Evolutionary conservation across 2,113 vertebrate species (phyloP), one percentile per base, ranked within the genome.

Genomic region (Pterocles burchelli): DNA sequence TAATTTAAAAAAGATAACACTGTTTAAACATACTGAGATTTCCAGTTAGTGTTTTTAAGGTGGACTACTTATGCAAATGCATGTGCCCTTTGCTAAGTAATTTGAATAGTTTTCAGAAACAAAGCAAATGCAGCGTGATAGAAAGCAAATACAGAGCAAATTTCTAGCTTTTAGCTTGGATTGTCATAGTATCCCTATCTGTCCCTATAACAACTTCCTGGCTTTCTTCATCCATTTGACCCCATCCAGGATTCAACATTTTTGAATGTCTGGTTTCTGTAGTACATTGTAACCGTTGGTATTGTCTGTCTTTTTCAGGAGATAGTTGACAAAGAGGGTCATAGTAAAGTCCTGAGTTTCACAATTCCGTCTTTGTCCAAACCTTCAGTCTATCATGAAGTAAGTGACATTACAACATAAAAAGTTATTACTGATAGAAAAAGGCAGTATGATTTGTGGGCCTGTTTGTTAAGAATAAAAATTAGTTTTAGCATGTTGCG

Each of bases 331-430:
- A 99, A 99, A 97, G 98, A 99, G 82, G 99, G 99, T 45, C 99
- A 99, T 89, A 99, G 98, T 97, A 99, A 99, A 98, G 97, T 99
- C 46, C 94, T 99, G 93, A 98, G 99, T 94, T 99, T 99, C 96
- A 99, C 99, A 3, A 98, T 99, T 97, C 99, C 99, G 2, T 99
- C 99, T 89, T 98, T 99, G 94, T 99, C 99, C 75, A 99, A 99
- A 93, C 99, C 99, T 20, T 99, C 99, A 10, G 97, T 99, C 49
- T 99, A 99, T 94, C 99, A 99, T 93, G 99, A 99, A 98, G 99
- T 99, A 98, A 98, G 98, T 97, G 57, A 31, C 13, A 22, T 91
- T 90, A 59, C 90, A 74, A 45, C 33, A 26, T 90, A 33, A 52
- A 33, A 52, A 66, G 31, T 34, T 77, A 70, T 28, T 87, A 76